Evolutionary conservation across 2,113 vertebrate species (phyloP).

Genomic region (Callipepla squamata): DNA sequence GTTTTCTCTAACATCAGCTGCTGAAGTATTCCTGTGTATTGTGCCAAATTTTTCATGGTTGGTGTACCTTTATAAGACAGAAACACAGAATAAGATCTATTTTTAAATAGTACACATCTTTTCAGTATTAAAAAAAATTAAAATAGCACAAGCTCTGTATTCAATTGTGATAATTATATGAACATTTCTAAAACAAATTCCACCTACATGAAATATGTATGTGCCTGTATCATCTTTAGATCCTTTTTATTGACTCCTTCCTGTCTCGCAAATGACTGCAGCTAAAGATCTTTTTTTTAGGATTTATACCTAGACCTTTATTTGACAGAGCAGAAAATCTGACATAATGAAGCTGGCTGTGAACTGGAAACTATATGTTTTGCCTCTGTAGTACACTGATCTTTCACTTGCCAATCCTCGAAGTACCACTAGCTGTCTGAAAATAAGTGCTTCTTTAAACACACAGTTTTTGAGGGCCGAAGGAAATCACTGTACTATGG

Average conservation of each 20-base stretch:
- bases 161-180: slow-evolving; percentile 1
- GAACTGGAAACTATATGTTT: background rate
- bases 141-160: background rate
- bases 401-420: background rate
- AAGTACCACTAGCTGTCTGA: background rate
- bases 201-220: background rate
- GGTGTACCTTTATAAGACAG: slow-evolving; percentile 22
- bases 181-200: slow-evolving; percentile 14
- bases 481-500: background rate
- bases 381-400: background rate
- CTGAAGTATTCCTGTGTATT: background rate
- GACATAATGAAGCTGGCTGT: background rate
- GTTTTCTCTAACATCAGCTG: slow-evolving; percentile 19
- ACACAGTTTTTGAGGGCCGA: background rate
- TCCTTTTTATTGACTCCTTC: background rate
- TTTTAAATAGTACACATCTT: slow-evolving; percentile 47
- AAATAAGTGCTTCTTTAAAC: background rate
- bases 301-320: background rate
- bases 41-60: background rate
- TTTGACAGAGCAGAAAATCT: background rate
- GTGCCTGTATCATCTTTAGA: background rate
- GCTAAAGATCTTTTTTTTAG: background rate
- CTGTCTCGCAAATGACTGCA: background rate
- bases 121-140: background rate
- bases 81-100: background rate